phyloP scores from a whole-genome alignment of 2,797 vertebrate species.

The Oreonectes daqikongensis region DNA sequence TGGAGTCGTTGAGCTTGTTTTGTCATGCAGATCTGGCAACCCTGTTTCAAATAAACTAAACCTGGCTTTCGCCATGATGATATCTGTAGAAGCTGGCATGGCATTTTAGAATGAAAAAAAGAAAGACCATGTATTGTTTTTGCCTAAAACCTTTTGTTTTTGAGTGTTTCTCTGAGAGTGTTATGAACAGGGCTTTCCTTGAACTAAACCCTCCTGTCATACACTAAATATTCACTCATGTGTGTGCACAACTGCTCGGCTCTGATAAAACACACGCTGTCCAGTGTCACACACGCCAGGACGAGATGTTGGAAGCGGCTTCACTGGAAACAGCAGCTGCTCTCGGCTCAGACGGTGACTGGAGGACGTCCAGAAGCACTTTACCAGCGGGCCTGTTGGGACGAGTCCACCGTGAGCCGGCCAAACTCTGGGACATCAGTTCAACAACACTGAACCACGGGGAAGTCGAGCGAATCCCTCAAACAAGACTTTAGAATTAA shows the following conservation, averaged over 20 bases:
- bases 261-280: constrained; percentile 63
- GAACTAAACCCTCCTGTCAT: constrained; percentile 60
- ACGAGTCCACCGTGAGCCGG: constrained; percentile 3
- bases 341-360: constrained; percentile 51
- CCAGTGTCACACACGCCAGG: constrained; percentile 53
- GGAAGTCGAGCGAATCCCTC: not conserved
- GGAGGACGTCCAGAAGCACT: constrained; percentile 59
- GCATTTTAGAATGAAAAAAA: no score
- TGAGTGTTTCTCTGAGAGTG: constrained; percentile 42
- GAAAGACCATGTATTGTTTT: no score
- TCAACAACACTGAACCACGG: not conserved
- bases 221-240: constrained; percentile 61
- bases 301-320: constrained; percentile 53
- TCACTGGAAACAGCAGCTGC: constrained; percentile 60
- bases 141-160: no score
- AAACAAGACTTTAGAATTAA: constrained; percentile 2
- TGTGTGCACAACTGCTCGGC: constrained; percentile 63
- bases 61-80: no score
- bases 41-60: no score
- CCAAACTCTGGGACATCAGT: constrained; percentile 28
- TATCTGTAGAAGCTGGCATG: no score
- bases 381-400: constrained; percentile 29
- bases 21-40: no score
- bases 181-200: constrained; percentile 63
- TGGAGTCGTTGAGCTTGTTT: no score